Percentiles rank a stretch among this genome's conserved stretches.
Conservation (phyloP, 1,140 invertebrate genomes). For the Dysdera silvatica region DNA sequence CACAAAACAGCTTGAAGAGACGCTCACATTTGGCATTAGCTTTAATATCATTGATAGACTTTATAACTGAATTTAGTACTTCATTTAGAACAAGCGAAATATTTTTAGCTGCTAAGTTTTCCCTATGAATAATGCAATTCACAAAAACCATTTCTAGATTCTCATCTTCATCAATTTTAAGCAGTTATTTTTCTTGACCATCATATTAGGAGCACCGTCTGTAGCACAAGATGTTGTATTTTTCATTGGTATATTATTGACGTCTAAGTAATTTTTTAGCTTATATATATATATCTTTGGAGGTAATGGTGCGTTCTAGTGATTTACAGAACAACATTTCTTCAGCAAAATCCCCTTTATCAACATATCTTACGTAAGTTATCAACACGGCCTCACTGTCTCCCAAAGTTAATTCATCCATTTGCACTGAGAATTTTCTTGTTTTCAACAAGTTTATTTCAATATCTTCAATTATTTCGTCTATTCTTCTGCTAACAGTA, state of each 20-base stretch:
- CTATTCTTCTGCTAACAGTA: conserved; percentile 29
- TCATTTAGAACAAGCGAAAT: conserved; percentile 3
- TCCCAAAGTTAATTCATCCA: conserved; percentile 31
- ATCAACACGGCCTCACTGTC: conserved; percentile 34
- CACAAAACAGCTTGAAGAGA: conserved; percentile 6
- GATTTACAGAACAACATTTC: conserved; percentile 35
- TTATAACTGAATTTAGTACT: conserved; percentile 5
- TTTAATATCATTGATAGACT: neutral
- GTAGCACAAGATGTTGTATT: neutral
- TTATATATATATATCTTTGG: conserved; percentile 32
- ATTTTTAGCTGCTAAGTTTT: conserved; percentile 7
- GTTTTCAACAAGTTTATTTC: conserved; percentile 34
- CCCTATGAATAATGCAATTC: conserved; percentile 11
- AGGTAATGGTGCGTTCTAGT: conserved; percentile 36
- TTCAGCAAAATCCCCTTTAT: conserved; percentile 27
- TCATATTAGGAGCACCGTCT: conserved; percentile 2
- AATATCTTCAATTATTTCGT: conserved; percentile 33
- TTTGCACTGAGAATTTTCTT: conserved; percentile 33
- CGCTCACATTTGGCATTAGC: conserved; percentile 4
- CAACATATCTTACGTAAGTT: conserved; percentile 32
- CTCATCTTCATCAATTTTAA: conserved; percentile 16
- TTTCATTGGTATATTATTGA: conserved; percentile 6
- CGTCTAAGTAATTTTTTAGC: neutral
- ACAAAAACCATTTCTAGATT: conserved; percentile 20
- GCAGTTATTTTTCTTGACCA: conserved; percentile 8